Base-by-base conservation (phyloP, 64 coral and sea anemone genomes). In the Catalaphyllia jardinei region DNA sequence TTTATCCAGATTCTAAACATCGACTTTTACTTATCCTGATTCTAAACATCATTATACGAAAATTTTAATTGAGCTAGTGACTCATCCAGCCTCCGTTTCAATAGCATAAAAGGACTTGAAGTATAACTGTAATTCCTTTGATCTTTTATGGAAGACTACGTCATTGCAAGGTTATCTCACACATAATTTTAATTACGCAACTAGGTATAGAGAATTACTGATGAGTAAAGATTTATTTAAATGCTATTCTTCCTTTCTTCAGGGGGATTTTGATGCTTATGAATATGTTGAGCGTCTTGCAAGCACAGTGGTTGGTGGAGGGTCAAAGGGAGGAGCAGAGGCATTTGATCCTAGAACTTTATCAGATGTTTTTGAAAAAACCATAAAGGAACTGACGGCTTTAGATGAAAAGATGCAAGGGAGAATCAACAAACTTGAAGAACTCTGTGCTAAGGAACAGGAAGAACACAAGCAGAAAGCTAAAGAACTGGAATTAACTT, bases 281-380 rank as follows among this genome's bases (percentile, higher is more conserved):
- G 93, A 95, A 54, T 98, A 93, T 93, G 96, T 98, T 42, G 96
- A 98, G 46, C 96, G 96, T 33, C 80, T 98, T 78, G 96, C 93
- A 38, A 98, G 96, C 49, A 98, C 96, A 29, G 93, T 95, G 28
- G 96, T 72, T 49, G 96, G 96, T 85, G 96, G 96, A 18, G 96
- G 96, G 1, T 95, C 89, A 31, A 98, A 93, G 52, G 96, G 96
- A 8, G 96, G 96, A 29, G 74, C 80, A 15, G 96, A 94, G 67
- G 85, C 93, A 5, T 98, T 98, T 91, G 88, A 98, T 71, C 93
- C 96, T 61, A 87, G 79, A 57, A 95, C 92, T 55, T 76, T 98
- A n/a, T 92, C 90, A 51, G 84, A 83, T 77, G 91, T 93, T 1
- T 98, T 98, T 90, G 82, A 95, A 62, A 98, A 81, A 74, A 95